These are phyloP conservation scores for Pagetopsis macropterus DNA, from an alignment of 2,797 vertebrate species.

Conservation along the genomic window DNA sequence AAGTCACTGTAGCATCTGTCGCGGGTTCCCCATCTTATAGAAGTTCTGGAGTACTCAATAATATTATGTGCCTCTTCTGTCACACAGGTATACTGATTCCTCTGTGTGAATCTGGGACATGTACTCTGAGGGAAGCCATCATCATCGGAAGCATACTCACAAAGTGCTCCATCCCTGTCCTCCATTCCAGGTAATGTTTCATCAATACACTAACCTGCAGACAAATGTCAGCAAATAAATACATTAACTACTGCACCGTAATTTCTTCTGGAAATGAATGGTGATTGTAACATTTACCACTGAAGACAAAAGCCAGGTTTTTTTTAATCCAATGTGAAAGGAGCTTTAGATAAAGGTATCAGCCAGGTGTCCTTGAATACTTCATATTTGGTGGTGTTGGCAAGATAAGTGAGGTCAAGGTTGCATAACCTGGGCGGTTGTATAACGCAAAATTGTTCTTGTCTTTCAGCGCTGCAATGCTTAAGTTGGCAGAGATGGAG, in stretches of 20 bases:
- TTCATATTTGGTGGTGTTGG: not conserved
- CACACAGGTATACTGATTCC: constrained; percentile 93
- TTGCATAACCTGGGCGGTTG: constrained; percentile 37
- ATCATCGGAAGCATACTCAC: constrained; percentile 96
- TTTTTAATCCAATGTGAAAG: too few species aligned
- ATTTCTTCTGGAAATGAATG: too few species aligned
- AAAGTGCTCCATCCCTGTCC: constrained; percentile 95
- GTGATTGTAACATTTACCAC: too few species aligned
- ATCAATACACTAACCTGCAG: not conserved
- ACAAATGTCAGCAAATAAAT: constrained; percentile 6
- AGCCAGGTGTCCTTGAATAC: not conserved
- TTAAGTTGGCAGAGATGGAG: constrained; percentile 96
- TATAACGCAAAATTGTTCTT: constrained; percentile 25
- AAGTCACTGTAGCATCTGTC: not conserved
- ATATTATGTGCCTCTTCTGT: constrained; percentile 8
- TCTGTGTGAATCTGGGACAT: constrained; percentile 94
- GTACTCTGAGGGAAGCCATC: constrained; percentile 94
- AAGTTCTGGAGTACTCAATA: not conserved
- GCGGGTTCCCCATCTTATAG: not conserved
- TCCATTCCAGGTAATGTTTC: constrained; percentile 92
- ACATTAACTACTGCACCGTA: too few species aligned
- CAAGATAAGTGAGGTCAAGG: constrained; percentile 2
- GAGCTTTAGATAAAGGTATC: not conserved
- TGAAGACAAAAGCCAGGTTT: too few species aligned
- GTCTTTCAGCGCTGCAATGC: constrained; percentile 90